These are phyloP conservation scores for Caranx melampygus DNA, from an alignment of 2,113 vertebrate species.

Conservation along the genomic window DNA sequence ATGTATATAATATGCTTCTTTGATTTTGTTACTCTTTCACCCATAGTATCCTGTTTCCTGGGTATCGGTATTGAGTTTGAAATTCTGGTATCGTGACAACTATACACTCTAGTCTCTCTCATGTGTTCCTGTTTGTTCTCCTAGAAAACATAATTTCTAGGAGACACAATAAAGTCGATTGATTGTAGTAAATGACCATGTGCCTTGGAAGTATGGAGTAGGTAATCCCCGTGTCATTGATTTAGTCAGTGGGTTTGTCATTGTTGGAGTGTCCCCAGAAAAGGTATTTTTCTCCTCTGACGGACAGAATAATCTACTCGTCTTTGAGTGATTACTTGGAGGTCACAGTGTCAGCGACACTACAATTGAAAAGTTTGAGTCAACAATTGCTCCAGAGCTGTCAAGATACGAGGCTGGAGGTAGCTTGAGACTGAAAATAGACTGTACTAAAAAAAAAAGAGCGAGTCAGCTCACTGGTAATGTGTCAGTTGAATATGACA, in stretches of 20 bases:
- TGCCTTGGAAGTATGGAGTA: slow-evolving; percentile 5
- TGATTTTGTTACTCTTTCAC: too few relatives aligned
- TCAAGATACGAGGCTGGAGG: slow-evolving; percentile 7
- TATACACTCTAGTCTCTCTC: too few relatives aligned
- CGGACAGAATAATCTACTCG: neutral
- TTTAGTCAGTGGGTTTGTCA: slow-evolving; percentile 14
- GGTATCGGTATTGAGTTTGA: too few relatives aligned
- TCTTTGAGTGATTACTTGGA: neutral
- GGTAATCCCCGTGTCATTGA: neutral
- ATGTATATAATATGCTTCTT: too few relatives aligned
- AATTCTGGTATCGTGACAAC: too few relatives aligned
- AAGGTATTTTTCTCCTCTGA: slow-evolving; percentile 11
- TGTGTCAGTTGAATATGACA: neutral
- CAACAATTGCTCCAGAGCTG: neutral
- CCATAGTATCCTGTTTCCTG: too few relatives aligned
- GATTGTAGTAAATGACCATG: slow-evolving; percentile 14
- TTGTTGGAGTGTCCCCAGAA: neutral
- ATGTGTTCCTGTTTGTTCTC: too few relatives aligned
- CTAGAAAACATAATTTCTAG: too few relatives aligned
- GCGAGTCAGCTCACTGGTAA: neutral
- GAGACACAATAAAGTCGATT: slow-evolving; percentile 19
- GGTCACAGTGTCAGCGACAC: slow-evolving; percentile 31
- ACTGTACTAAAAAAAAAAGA: neutral
- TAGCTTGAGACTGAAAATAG: slow-evolving; percentile 7
- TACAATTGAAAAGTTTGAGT: slow-evolving; percentile 38